Evolutionary conservation across 2,888 invertebrate species (phyloP).

Genomic region (Empis stercorea): DNA sequence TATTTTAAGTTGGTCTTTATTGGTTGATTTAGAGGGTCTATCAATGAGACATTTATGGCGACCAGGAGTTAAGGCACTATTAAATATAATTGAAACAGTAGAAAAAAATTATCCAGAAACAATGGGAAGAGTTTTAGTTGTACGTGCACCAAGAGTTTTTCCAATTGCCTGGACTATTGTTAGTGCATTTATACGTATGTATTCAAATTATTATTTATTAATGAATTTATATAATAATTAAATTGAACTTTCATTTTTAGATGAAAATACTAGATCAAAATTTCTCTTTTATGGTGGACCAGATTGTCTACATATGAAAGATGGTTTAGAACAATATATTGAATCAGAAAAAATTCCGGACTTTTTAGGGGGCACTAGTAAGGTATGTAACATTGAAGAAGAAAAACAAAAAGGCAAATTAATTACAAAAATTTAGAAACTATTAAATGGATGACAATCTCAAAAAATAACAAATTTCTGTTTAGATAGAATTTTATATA

Average conservation of each 20-base stretch:
- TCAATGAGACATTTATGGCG: constrained; percentile 94
- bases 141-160: constrained; percentile 84
- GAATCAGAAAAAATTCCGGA: constrained; percentile 76
- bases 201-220: too few relatives aligned
- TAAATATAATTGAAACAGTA: constrained; percentile 64
- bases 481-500: not conserved
- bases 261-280: constrained; percentile 84
- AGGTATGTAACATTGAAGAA: constrained; percentile 41
- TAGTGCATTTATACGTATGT: constrained; percentile 77
- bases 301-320: constrained; percentile 65
- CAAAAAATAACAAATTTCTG: too few relatives aligned
- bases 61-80: constrained; percentile 69
- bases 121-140: constrained; percentile 80
- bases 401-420: not conserved
- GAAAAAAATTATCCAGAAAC: constrained; percentile 94
- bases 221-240: not conserved
- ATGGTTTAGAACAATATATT: constrained; percentile 75
- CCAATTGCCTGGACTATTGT: constrained; percentile 93
- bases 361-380: constrained; percentile 81
- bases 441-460: too few relatives aligned
- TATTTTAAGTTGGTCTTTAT: constrained; percentile 75
- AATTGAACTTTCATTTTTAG: constrained; percentile 37
- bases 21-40: constrained; percentile 85
- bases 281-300: constrained; percentile 85
- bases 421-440: too few relatives aligned